phyloP scores from a whole-genome alignment of 2,888 invertebrate species.

The Pollenia angustigena region DNA sequence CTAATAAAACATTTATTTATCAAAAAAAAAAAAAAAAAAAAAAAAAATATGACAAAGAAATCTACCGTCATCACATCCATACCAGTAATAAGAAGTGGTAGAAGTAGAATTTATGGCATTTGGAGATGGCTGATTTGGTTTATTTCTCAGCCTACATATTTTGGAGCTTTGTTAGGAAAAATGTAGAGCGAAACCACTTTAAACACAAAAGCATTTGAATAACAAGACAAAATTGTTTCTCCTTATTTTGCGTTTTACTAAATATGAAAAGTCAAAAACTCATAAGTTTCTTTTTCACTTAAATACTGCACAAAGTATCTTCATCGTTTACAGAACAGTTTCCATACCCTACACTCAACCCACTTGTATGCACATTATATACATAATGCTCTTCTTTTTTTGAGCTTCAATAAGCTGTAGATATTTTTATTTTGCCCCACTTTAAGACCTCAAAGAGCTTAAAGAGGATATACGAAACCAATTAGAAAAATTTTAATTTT shows the following conservation, averaged over 20 bases:
- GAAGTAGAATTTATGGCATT: constrained; percentile 12
- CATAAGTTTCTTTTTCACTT: constrained; percentile 61
- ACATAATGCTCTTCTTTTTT: too few relatives aligned
- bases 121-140: constrained; percentile 43
- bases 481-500: too few relatives aligned
- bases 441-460: too few relatives aligned
- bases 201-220: constrained; percentile 34
- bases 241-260: constrained; percentile 53
- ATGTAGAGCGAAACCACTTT: not conserved
- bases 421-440: too few relatives aligned
- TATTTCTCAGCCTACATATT: constrained; percentile 65
- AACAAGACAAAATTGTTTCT: constrained; percentile 42
- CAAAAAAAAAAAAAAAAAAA: constrained; percentile 11
- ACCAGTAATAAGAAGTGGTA: constrained; percentile 13
- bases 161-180: not conserved
- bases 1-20: constrained; percentile 34
- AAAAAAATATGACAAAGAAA: constrained; percentile 51
- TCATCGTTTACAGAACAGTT: constrained; percentile 28
- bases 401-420: too few relatives aligned
- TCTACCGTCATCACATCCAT: constrained; percentile 52
- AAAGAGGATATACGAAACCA: too few relatives aligned
- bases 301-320: constrained; percentile 47
- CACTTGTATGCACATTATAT: too few relatives aligned
- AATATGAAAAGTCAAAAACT: constrained; percentile 71
- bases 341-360: constrained; percentile 9